These are phyloP conservation scores for Lasioglossum calceatum DNA, from an alignment of 2,888 invertebrate genomes.

Conservation along the genomic window DNA sequence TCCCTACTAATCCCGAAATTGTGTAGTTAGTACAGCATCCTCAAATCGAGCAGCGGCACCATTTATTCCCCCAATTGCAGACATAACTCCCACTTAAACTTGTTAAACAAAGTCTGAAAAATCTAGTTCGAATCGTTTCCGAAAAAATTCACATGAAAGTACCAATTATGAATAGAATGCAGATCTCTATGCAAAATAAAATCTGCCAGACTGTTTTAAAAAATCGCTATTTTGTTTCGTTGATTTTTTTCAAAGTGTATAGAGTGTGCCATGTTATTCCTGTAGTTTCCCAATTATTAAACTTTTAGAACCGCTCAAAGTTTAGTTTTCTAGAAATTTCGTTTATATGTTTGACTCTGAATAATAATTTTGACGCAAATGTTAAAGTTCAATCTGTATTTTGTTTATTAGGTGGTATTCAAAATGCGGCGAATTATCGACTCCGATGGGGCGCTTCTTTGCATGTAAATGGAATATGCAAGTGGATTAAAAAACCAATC, in stretches of 20 bases:
- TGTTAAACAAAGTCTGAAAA: not conserved
- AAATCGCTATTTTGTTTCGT: too few species aligned
- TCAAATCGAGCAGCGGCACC: not conserved
- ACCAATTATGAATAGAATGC: too few species aligned
- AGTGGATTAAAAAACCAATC: conserved; percentile 28
- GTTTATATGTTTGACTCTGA: not conserved
- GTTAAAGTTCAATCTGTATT: not conserved
- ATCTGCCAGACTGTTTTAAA: too few species aligned
- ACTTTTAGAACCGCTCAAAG: too few species aligned
- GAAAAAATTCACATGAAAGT: too few species aligned
- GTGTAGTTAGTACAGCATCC: not conserved
- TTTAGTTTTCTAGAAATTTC: too few species aligned
- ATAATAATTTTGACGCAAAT: not conserved
- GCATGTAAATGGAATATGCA: conserved; percentile 10
- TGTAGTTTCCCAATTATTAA: too few species aligned
- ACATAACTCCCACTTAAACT: not conserved
- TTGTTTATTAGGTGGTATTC: not conserved
- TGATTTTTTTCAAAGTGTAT: too few species aligned
- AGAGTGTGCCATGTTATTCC: too few species aligned
- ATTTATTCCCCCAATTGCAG: not conserved
- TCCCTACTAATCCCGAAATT: not conserved
- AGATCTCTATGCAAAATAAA: too few species aligned
- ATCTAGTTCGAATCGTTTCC: not conserved
- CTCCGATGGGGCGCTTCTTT: not conserved
- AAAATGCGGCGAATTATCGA: not conserved